These are phyloP conservation scores for Phyllostomus discolor DNA, from an alignment of 2,113 vertebrate genomes.

Conservation along the genomic window DNA sequence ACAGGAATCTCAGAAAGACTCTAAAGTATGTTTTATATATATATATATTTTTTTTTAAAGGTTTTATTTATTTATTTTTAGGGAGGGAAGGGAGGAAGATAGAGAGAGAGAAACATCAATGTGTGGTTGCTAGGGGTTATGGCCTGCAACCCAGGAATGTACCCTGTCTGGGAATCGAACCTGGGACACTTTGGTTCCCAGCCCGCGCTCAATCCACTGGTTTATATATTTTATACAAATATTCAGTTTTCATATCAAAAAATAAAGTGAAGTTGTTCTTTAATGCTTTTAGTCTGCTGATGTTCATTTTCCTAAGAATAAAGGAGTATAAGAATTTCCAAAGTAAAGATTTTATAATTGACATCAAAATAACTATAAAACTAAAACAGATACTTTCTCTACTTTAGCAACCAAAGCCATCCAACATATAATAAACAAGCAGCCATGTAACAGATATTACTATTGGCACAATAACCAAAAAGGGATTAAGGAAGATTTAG, in stretches of 20 bases:
- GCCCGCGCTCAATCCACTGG: no score
- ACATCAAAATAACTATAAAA: background rate
- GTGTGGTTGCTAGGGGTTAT: no score
- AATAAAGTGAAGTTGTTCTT: background rate
- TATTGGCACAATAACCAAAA: constrained; percentile 22
- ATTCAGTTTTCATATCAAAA: constrained; percentile 2
- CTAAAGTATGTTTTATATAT: background rate
- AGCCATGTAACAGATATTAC: background rate
- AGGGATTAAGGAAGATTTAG: background rate
- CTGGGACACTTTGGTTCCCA: no score
- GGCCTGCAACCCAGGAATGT: no score
- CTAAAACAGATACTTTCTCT: background rate
- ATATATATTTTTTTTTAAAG: no score
- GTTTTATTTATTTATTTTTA: no score
- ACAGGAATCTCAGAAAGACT: background rate
- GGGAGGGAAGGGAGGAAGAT: no score
- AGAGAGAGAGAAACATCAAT: no score
- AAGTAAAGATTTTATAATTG: background rate
- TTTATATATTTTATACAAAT: constrained; percentile 27
- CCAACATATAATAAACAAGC: background rate
- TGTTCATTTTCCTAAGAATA: background rate
- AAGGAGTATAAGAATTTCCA: background rate
- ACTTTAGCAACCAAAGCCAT: background rate
- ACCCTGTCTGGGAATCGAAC: no score
- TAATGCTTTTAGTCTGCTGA: background rate